phyloP scores from a whole-genome alignment of 2,113 vertebrate genomes.

The Gymnobelideus leadbeateri region DNA sequence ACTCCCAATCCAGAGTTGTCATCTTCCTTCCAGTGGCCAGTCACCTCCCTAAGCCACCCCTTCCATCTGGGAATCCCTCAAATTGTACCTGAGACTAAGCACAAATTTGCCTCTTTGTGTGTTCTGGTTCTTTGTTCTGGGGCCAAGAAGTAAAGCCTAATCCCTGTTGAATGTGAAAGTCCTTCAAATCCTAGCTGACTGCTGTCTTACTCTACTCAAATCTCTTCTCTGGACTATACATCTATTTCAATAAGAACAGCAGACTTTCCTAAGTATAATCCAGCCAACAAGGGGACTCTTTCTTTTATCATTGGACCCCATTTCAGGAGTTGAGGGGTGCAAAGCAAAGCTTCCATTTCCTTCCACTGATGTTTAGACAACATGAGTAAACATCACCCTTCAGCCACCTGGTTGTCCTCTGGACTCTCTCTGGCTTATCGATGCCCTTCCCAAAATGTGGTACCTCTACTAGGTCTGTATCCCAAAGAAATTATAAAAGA shows the following conservation, averaged over 20 bases:
- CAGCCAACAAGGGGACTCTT: not conserved
- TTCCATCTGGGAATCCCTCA: not conserved
- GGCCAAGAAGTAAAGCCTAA: not conserved
- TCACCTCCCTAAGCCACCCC: not conserved
- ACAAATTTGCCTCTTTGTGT: not conserved
- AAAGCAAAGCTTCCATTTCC: constrained; percentile 8
- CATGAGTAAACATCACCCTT: not conserved
- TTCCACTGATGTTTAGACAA: not conserved
- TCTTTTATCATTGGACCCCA: not conserved
- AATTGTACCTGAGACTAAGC: not conserved
- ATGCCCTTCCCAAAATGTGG: not conserved
- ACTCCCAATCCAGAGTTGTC: not conserved
- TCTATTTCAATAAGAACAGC: not conserved
- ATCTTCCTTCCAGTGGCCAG: not conserved
- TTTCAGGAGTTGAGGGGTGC: not conserved
- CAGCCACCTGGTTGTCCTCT: not conserved
- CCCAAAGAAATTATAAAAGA: no score
- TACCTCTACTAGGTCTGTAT: not conserved
- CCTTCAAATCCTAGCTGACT: not conserved
- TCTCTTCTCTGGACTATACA: not conserved
- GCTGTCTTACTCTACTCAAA: not conserved
- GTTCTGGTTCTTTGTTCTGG: not conserved
- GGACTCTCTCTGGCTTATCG: not conserved
- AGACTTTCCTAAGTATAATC: not conserved
- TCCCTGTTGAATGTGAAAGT: not conserved